Conservation (phyloP, 2,797 vertebrate genomes). For the Atherinosoma microstoma region DNA sequence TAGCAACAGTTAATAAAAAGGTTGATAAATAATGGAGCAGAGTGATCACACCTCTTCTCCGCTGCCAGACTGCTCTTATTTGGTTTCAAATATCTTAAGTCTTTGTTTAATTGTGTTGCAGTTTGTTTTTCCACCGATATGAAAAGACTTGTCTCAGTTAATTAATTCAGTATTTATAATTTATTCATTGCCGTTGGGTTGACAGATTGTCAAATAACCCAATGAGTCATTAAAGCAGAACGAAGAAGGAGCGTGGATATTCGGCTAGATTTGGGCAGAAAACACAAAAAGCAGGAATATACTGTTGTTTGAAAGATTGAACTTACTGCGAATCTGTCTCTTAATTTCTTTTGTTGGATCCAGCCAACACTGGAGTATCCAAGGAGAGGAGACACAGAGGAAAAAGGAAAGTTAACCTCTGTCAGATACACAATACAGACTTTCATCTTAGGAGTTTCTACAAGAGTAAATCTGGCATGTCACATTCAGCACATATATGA, state of each 20-base stretch:
- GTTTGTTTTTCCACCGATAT: constrained; percentile 24
- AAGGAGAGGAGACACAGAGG: constrained; percentile 7
- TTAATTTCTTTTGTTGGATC: constrained; percentile 96
- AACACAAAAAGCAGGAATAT: background rate
- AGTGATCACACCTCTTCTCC: constrained; percentile 31
- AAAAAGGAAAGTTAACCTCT: constrained; percentile 11
- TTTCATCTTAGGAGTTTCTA: background rate
- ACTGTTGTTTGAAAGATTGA: constrained; percentile 3
- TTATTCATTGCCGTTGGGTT: constrained; percentile 19
- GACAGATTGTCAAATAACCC: background rate
- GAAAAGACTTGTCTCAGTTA: background rate
- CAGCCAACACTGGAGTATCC: constrained; percentile 90
- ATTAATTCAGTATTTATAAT: constrained; percentile 30
- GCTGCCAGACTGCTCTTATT: constrained; percentile 25
- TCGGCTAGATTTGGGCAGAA: background rate
- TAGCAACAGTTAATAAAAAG: constrained; percentile 36
- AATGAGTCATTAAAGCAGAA: background rate
- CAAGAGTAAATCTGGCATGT: constrained; percentile 1
- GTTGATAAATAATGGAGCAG: constrained; percentile 63
- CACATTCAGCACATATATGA: constrained; percentile 1
- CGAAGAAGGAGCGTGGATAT: background rate
- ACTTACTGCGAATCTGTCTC: constrained; percentile 95
- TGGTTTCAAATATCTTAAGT: constrained; percentile 49
- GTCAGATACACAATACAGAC: constrained; percentile 15
- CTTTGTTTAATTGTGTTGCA: constrained; percentile 41